Base-by-base conservation (phyloP, 1,140 invertebrate species). In the Plutomurus gul region DNA sequence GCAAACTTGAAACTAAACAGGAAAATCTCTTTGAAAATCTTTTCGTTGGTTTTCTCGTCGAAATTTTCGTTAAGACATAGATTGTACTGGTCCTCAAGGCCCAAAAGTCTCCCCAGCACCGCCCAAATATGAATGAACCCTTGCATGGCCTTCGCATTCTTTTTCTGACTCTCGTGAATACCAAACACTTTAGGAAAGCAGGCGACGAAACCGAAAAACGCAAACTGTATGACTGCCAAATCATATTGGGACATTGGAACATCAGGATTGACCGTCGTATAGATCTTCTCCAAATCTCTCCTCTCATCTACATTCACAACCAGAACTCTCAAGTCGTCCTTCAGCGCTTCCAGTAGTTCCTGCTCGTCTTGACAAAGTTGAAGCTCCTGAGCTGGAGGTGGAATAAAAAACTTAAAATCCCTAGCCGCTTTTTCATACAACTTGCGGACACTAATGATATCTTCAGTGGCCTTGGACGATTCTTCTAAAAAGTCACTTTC, bases 41-140 rank as follows among this genome's bases (percentile, higher is more conserved):
- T 36, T 8, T 33, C 18, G 22, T 80, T 82, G 13, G 82, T 80
- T 33, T 75, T 56, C 25, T 46, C 43, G 33, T 81, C 77, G 43
- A 74, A 79, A 47, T 81, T 83, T n/a, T 79, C 51, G n/a, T 30
- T 39, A 3, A 76, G 18, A 20, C 80, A 78, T 4, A 81, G 46
- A 73, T 84, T 84, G 27, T 82, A 84, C 40, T 73, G 47, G 13
- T 82, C 79, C 20, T 80, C 70, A 16, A 84, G 27, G 40, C 83
- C 83, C 0, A 84, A 33, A 13, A 76, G n/a, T 20, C 77, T 30
- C 6, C 82, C 83, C 18, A 84, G 25, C 18, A 82, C 47, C 22
- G 77, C 80, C 83, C 83, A 84, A 22, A 84, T n/a, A 70, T 84
- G 83, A n/a, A 78, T 39, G 30, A 82, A 84, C 16, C 76, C 83